Evolutionary conservation across 1,140 invertebrate species (phyloP), one percentile per base, ranked within the genome.

Genomic region (Tigriopus japonicus): DNA sequence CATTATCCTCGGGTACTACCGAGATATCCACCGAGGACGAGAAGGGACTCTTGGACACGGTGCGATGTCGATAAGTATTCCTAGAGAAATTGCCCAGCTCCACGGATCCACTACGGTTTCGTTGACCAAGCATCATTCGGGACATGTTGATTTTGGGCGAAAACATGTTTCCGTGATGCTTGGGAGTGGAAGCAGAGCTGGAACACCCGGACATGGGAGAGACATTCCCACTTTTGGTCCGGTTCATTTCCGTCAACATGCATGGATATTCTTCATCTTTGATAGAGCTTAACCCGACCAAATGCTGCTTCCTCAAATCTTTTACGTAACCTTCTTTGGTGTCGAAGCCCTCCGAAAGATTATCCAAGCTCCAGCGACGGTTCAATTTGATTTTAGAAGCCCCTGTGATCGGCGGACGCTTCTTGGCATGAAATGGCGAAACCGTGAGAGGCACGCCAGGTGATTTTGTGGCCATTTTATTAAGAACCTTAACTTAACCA

Each of bases 291-390:
- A 17, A 14, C 5, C 14, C 12, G 7, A 21, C 12, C 45, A 17
- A 21, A 12, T 58, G 55, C 10, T 58, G 40, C 55, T 58, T 58
- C 28, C 28, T 51, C 17, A 58, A 23, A 42, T 58, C 55, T 15
- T 58, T 58, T 1, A 58, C 55, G 41, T 58, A 58, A 15, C 55
- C 55, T 23, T 58, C 55, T 21, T 49, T 49, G 5, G 45, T 17
- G 10, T 49, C 21, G 28, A 35, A 35, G 28, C 28, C 28, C 28
- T 35, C 28, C 21, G 19, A 5, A 1, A 41, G 35, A 14, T 23
- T 28, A 23, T 58, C 55, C 10, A 58, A 42, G 55, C 55, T 58
- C 55, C 55, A 58, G 49, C 55, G 13, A 13, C 55, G 55, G 45
- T 21, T 49, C n/a, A 49, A 21, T 49, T 49, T 49, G 12, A 21